These are phyloP conservation scores for Catharus ustulatus DNA, from an alignment of 2,797 vertebrate species.

Conservation along the genomic window DNA sequence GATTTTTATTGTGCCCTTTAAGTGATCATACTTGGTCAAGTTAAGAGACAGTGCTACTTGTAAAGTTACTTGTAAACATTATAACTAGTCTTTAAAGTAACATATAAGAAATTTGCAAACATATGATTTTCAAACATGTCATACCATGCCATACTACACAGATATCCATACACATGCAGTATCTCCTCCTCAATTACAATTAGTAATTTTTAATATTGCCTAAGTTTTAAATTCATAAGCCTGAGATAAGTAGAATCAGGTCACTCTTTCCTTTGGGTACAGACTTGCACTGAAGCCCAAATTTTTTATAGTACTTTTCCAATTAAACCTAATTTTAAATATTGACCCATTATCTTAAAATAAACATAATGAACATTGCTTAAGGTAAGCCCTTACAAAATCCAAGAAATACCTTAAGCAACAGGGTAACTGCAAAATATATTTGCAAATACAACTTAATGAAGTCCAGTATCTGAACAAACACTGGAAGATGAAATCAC, in stretches of 20 bases:
- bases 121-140: background rate
- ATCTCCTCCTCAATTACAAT: background rate
- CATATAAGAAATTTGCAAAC: background rate
- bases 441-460: background rate
- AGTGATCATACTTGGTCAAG: background rate
- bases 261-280: background rate
- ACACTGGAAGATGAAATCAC: background rate
- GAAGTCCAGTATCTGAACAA: background rate
- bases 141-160: background rate
- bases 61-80: background rate
- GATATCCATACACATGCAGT: background rate
- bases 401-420: background rate
- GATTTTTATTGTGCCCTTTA: background rate
- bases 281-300: background rate
- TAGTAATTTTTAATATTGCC: background rate
- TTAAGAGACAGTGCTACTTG: background rate
- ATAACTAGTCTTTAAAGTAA: background rate
- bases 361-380: background rate
- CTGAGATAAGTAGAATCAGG: background rate
- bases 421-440: background rate
- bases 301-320: background rate
- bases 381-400: background rate
- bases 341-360: background rate
- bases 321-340: background rate
- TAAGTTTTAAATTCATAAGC: background rate